These are phyloP conservation scores for Paraplagusia blochii DNA, from an alignment of 2,113 vertebrate species.

Conservation along the genomic window DNA sequence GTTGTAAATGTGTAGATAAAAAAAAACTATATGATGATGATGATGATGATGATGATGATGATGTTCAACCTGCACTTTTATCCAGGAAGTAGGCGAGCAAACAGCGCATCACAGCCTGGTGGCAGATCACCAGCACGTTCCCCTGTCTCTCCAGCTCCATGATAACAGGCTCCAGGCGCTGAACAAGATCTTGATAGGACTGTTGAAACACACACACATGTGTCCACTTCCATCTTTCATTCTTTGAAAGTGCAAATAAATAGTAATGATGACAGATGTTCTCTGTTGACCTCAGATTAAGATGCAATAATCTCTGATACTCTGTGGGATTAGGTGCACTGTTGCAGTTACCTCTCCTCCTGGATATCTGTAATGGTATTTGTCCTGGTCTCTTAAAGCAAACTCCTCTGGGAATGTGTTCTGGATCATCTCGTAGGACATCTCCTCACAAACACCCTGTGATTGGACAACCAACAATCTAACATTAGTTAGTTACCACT, in stretches of 20 bases:
- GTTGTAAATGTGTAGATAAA: neutral
- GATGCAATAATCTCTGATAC: neutral
- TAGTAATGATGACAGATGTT: too few species aligned
- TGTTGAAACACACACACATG: slow-evolving; percentile 57
- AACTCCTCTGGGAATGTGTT: slow-evolving; percentile 91
- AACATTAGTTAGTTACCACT: neutral
- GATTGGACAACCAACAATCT: slow-evolving; percentile 5
- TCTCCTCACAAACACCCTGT: slow-evolving; percentile 96
- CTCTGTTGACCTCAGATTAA: neutral
- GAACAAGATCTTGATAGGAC: slow-evolving; percentile 97
- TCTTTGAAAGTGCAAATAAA: too few species aligned
- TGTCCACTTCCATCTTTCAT: too few species aligned
- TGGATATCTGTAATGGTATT: slow-evolving; percentile 96
- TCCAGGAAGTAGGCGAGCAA: slow-evolving; percentile 96
- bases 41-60: too few species aligned
- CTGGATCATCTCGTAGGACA: slow-evolving; percentile 93
- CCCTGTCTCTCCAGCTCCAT: slow-evolving; percentile 98
- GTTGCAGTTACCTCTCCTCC: slow-evolving; percentile 87
- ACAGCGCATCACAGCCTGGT: slow-evolving; percentile 97
- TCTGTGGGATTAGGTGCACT: neutral
- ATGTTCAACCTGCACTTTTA: slow-evolving; percentile 87
- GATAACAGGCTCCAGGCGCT: slow-evolving; percentile 93
- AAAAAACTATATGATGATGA: neutral
- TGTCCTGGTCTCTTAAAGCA: slow-evolving; percentile 93
- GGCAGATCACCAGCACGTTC: slow-evolving; percentile 90